Percentiles rank a stretch among this genome's conserved stretches.
Evolutionary conservation across 2,113 vertebrate species (phyloP).

Genomic region (Mohoua ochrocephala): DNA sequence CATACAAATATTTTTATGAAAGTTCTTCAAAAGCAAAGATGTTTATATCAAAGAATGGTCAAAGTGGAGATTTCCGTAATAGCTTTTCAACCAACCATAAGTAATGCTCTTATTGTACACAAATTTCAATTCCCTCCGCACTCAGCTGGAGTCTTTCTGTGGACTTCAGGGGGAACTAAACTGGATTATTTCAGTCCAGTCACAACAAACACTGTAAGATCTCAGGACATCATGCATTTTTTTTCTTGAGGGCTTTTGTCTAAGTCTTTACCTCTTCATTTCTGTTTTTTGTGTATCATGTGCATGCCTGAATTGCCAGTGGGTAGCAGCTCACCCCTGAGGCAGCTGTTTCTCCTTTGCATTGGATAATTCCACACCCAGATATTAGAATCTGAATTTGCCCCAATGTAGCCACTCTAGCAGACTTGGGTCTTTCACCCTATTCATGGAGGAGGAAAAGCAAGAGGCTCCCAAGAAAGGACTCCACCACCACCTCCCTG

Average conservation of each 20-base stretch:
- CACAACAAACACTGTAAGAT: background rate
- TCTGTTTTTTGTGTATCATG: background rate
- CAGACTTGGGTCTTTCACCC: background rate
- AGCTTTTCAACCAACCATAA: background rate
- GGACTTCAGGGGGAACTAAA: background rate
- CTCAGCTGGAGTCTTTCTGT: background rate
- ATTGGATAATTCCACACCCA: background rate
- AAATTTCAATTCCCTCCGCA: background rate
- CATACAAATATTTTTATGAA: background rate
- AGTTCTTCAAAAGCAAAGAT: background rate
- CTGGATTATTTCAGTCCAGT: background rate
- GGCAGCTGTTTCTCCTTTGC: background rate
- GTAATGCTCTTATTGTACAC: background rate
- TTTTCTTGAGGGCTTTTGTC: background rate
- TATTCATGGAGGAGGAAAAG: background rate
- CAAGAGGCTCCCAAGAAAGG: background rate
- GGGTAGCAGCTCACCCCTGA: background rate
- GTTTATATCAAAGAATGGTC: background rate
- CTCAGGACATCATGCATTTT: background rate
- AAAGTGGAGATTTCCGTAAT: background rate
- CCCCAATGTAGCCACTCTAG: background rate
- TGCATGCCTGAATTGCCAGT: background rate
- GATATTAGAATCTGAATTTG: background rate
- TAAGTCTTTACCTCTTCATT: background rate
- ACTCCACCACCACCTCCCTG: background rate